Percentiles rank a stretch among this genome's conserved stretches.
These are phyloP conservation scores for Sitophilus oryzae DNA, from an alignment of 1,140 invertebrate species.

Conservation along the genomic window DNA sequence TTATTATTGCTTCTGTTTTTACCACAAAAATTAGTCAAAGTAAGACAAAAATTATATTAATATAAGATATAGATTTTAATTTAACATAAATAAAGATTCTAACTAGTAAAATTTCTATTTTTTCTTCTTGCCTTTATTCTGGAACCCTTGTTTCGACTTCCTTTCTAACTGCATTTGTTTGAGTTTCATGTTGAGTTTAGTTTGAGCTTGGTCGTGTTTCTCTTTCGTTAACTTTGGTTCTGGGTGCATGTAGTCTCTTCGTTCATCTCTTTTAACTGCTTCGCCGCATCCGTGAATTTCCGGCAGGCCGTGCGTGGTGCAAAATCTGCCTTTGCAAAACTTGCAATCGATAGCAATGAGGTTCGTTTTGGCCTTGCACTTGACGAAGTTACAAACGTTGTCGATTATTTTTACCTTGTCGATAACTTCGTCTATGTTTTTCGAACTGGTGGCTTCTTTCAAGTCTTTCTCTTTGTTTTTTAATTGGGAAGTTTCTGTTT, in stretches of 20 bases:
- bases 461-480: conserved; percentile 39
- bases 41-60: neutral
- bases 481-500: conserved; percentile 21
- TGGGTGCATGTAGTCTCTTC: conserved; percentile 39
- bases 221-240: conserved; percentile 36
- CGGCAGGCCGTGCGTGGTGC: conserved; percentile 40
- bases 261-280: conserved; percentile 40
- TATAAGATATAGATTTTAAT: no score
- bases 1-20: no score
- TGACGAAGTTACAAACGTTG: conserved; percentile 39
- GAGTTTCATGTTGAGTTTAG: conserved; percentile 40
- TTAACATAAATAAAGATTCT: neutral
- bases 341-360: conserved; percentile 42
- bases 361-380: conserved; percentile 40
- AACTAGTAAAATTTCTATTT: conserved; percentile 2
- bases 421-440: conserved; percentile 37
- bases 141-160: conserved; percentile 39
- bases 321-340: conserved; percentile 41
- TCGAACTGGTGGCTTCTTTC: conserved; percentile 33
- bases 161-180: conserved; percentile 42
- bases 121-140: conserved; percentile 36
- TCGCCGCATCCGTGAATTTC: conserved; percentile 45
- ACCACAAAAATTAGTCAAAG: neutral
- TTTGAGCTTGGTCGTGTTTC: conserved; percentile 38
- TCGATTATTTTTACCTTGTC: conserved; percentile 40